Percentiles rank a stretch among this genome's conserved stretches.
Conservation (phyloP, 2,797 vertebrate species). For the Sternotherus odoratus region DNA sequence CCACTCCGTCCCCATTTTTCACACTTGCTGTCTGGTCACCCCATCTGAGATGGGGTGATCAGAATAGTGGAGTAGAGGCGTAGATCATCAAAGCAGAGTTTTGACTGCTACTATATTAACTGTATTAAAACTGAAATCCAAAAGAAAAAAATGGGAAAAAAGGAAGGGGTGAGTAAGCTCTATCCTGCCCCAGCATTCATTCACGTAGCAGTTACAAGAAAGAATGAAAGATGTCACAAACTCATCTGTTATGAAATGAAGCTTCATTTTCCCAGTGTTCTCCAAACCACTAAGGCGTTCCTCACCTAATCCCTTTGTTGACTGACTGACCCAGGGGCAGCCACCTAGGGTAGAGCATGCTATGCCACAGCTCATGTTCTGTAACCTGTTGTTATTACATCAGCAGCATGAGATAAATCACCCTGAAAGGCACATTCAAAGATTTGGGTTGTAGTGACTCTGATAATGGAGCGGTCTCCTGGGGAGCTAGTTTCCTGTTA, state of each 20-base stretch:
- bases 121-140: neutral
- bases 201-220: neutral
- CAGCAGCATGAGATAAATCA: conserved; percentile 61
- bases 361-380: conserved; percentile 10
- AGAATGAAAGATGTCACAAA: conserved; percentile 15
- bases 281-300: neutral
- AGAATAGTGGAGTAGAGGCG: neutral
- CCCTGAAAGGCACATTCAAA: conserved; percentile 17
- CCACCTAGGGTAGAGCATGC: neutral
- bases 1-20: too few species aligned
- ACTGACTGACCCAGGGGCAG: neutral
- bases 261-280: neutral
- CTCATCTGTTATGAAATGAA: accelerated
- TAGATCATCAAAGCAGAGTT: neutral
- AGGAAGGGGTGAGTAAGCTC: neutral
- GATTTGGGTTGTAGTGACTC: conserved; percentile 56
- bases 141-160: neutral
- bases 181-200: neutral
- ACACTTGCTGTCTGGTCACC: too few species aligned
- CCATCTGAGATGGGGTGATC: neutral
- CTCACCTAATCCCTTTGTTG: conserved; percentile 34
- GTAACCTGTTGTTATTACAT: conserved; percentile 44
- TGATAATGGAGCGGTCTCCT: conserved; percentile 44
- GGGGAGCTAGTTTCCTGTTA: conserved; percentile 73
- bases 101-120: neutral